Evolutionary conservation across 2,797 vertebrate genomes (phyloP).

Genomic region (Gephyroberyx darwinii): DNA sequence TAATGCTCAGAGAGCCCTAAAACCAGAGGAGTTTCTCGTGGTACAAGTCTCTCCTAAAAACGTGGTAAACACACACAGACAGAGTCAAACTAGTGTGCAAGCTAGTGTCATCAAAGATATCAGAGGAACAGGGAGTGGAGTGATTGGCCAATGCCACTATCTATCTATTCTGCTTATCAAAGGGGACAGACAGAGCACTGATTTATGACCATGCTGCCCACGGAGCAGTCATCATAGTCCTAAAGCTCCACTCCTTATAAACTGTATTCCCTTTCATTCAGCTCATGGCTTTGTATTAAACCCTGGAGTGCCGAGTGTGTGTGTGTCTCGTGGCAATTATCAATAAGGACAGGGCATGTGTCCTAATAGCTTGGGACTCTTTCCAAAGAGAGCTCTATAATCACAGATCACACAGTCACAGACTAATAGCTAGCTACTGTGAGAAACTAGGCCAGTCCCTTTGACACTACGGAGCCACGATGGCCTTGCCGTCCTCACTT

Average conservation of each 20-base stretch:
- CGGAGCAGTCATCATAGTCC: not conserved
- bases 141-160: conserved; percentile 8
- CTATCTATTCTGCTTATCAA: conserved; percentile 24
- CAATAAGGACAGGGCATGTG: conserved; percentile 55
- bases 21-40: not conserved
- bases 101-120: conserved; percentile 1
- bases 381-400: conserved; percentile 63
- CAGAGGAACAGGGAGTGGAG: conserved; percentile 4
- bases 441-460: conserved; percentile 59
- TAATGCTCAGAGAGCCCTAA: not conserved
- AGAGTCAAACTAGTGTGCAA: not conserved
- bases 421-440: conserved; percentile 61
- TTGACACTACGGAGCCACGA: conserved; percentile 48
- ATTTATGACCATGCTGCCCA: conserved; percentile 32
- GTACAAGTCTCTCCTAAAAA: not conserved
- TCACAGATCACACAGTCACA: conserved; percentile 54
- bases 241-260: conserved; percentile 3
- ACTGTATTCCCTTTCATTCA: conserved; percentile 23
- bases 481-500: conserved; percentile 60
- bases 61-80: not conserved
- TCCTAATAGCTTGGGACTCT: conserved; percentile 54
- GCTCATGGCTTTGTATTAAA: conserved; percentile 25
- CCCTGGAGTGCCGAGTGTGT: not conserved
- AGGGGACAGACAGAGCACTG: conserved; percentile 16
- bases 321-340: conserved; percentile 39